These are phyloP conservation scores for Acanthosepion lycidas DNA, from an alignment of 2,888 invertebrate genomes.

Conservation along the genomic window DNA sequence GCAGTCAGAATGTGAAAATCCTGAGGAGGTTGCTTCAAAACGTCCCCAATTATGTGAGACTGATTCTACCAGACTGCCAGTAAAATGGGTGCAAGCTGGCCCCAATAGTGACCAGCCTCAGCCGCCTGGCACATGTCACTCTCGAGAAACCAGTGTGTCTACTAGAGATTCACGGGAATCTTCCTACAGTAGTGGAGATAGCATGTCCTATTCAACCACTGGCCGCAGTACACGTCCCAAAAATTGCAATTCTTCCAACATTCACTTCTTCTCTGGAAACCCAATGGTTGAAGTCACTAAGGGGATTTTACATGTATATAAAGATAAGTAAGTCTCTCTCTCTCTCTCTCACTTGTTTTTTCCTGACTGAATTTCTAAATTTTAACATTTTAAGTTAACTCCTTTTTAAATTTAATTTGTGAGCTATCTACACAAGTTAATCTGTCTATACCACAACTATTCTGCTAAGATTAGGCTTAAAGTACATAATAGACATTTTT, in stretches of 20 bases:
- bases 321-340: slow-evolving; percentile 89
- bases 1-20: not conserved
- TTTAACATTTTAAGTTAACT: too few relatives aligned
- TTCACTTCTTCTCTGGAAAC: slow-evolving; percentile 92
- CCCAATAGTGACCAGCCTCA: not conserved
- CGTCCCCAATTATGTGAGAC: not conserved
- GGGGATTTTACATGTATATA: slow-evolving; percentile 96
- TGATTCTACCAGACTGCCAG: not conserved
- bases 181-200: slow-evolving; percentile 48
- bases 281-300: slow-evolving; percentile 97
- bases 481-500: too few relatives aligned
- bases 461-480: too few relatives aligned
- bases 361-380: not conserved
- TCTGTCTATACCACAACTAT: too few relatives aligned
- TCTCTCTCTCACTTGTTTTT: not conserved
- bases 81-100: not conserved
- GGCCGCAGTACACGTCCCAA: slow-evolving; percentile 58
- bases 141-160: slow-evolving; percentile 43
- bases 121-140: not conserved
- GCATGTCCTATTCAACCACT: slow-evolving; percentile 50
- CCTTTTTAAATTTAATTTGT: too few relatives aligned
- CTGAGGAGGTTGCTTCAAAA: not conserved
- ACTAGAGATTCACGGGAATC: slow-evolving; percentile 50
- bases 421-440: too few relatives aligned
- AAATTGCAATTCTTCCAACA: slow-evolving; percentile 66